Evolutionary conservation across 1,140 invertebrate genomes (phyloP).

Genomic region (Drosophila eugracilis): DNA sequence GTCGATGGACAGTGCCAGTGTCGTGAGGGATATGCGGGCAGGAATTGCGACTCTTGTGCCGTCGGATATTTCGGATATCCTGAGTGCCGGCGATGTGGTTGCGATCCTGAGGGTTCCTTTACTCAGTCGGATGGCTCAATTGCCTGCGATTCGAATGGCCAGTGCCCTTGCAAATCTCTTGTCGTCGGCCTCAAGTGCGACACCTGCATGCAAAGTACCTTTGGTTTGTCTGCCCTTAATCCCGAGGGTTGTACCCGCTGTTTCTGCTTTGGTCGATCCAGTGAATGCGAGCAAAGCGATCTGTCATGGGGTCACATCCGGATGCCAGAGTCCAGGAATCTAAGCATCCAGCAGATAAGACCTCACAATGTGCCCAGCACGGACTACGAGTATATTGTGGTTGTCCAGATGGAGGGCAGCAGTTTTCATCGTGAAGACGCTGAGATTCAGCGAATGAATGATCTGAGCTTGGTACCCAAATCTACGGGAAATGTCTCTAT

Average conservation of each 20-base stretch:
- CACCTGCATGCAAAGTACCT: constrained; percentile 92
- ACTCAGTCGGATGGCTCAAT: constrained; percentile 88
- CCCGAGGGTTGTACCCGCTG: constrained; percentile 93
- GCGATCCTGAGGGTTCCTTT: constrained; percentile 89
- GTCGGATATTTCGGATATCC: constrained; percentile 96
- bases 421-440: constrained; percentile 72
- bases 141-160: constrained; percentile 90
- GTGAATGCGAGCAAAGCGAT: constrained; percentile 90
- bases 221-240: constrained; percentile 90
- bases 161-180: constrained; percentile 93
- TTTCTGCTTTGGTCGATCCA: constrained; percentile 94
- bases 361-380: constrained; percentile 58
- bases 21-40: constrained; percentile 91
- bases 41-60: constrained; percentile 92
- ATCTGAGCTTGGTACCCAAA: constrained; percentile 85
- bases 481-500: constrained; percentile 88
- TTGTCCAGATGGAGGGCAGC: constrained; percentile 73
- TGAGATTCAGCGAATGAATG: constrained; percentile 85
- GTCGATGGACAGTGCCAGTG: constrained; percentile 93
- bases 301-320: constrained; percentile 91
- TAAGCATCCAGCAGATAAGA: constrained; percentile 86
- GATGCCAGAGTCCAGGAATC: constrained; percentile 86
- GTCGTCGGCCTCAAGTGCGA: constrained; percentile 91
- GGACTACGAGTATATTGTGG: constrained; percentile 83
- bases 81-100: constrained; percentile 93